Evolutionary conservation across 2,888 invertebrate genomes (phyloP).

Genomic region (Trachelus stipa): DNA sequence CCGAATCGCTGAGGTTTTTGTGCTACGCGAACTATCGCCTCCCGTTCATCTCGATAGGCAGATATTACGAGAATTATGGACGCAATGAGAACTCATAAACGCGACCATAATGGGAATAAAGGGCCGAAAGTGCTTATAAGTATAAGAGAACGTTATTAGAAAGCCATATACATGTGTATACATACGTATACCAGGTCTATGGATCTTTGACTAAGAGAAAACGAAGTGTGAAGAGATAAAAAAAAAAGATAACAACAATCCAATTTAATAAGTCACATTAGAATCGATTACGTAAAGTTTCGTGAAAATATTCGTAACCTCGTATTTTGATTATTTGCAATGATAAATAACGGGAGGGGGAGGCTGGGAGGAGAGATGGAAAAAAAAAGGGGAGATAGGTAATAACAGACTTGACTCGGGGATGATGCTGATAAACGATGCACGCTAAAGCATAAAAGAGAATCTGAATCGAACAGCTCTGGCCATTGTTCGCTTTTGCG

Average conservation of each 20-base stretch:
- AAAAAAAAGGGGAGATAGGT: neutral
- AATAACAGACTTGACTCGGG: neutral
- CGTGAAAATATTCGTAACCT: neutral
- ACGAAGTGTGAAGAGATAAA: neutral
- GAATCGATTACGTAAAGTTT: neutral
- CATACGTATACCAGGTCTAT: neutral
- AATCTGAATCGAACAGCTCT: conserved; percentile 48
- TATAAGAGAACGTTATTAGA: neutral
- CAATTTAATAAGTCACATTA: neutral
- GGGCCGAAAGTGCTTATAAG: neutral
- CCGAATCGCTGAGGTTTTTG: conserved; percentile 19
- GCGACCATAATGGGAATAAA: neutral
- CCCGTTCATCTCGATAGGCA: neutral
- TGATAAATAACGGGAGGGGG: neutral
- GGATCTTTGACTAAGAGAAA: neutral
- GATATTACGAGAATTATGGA: conserved; percentile 20
- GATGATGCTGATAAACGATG: conserved; percentile 38
- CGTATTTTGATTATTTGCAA: neutral
- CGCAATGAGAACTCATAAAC: conserved; percentile 11
- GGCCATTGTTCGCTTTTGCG: conserved; percentile 47
- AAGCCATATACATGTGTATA: neutral
- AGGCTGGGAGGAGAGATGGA: no score
- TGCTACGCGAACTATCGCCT: conserved; percentile 1
- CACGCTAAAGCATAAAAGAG: conserved; percentile 25
- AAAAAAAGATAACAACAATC: neutral